phyloP scores from a whole-genome alignment of 1,140 invertebrate genomes.

The Zaprionus vittiger region DNA sequence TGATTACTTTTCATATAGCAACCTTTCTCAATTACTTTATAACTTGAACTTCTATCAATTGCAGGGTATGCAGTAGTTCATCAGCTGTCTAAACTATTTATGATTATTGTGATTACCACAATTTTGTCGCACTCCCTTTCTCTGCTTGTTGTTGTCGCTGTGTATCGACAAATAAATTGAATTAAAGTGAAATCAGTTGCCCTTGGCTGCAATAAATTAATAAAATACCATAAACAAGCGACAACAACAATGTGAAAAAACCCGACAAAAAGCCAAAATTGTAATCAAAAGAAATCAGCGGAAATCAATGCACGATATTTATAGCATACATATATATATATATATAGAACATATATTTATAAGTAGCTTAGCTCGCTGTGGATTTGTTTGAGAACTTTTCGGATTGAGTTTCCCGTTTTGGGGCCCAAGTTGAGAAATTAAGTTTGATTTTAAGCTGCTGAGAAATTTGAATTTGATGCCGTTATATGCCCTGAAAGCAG shows the following conservation, averaged over 20 bases:
- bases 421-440: conserved; percentile 56
- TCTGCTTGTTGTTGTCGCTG: conserved; percentile 25
- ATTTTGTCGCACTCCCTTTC: background rate
- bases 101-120: conserved; percentile 30
- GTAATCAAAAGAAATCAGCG: conserved; percentile 63
- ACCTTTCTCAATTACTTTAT: background rate
- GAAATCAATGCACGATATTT: conserved; percentile 57
- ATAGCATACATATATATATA: background rate
- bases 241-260: background rate
- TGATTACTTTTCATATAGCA: background rate
- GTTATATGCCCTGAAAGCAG: conserved; percentile 15
- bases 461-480: conserved; percentile 58
- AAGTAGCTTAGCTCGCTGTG: conserved; percentile 27
- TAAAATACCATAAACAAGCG: conserved; percentile 54
- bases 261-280: conserved; percentile 31
- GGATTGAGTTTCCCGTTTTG: conserved; percentile 1
- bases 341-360: conserved; percentile 21
- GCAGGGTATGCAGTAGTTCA: conserved; percentile 5
- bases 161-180: conserved; percentile 74
- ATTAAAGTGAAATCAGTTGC: conserved; percentile 80
- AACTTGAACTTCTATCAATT: background rate
- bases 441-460: conserved; percentile 52
- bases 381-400: background rate
- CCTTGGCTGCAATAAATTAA: conserved; percentile 74
- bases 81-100: background rate